Percentiles rank a stretch among this genome's conserved stretches.
Conservation (phyloP, 2,888 invertebrate species). For the Heliothis peltigera region DNA sequence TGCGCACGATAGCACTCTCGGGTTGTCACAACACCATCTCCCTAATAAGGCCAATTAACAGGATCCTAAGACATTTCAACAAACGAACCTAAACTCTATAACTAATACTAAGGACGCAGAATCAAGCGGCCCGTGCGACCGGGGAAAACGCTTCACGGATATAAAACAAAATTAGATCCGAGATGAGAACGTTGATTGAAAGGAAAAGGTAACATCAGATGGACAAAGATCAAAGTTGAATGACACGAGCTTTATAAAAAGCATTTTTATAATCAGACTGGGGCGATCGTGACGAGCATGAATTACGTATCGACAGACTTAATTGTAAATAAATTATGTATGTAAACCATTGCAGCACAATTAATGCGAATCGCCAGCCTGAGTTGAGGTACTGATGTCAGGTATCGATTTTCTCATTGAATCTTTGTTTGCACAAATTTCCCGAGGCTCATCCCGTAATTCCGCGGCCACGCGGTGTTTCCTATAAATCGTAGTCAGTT, state of each 20-base stretch:
- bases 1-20: constrained; percentile 89
- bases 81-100: constrained; percentile 78
- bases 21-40: constrained; percentile 90
- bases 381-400: constrained; percentile 51
- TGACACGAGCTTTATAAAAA: constrained; percentile 78
- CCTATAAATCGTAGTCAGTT: constrained; percentile 78
- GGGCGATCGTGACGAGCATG: constrained; percentile 80
- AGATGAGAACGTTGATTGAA: constrained; percentile 81
- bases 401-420: constrained; percentile 62
- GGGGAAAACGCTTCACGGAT: constrained; percentile 71
- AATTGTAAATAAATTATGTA: constrained; percentile 69
- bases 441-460: constrained; percentile 74
- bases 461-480: constrained; percentile 74
- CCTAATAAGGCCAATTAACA: constrained; percentile 90
- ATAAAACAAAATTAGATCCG: constrained; percentile 71
- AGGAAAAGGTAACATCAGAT: constrained; percentile 80
- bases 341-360: constrained; percentile 52
- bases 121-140: constrained; percentile 61
- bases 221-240: constrained; percentile 88
- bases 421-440: constrained; percentile 75
- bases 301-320: constrained; percentile 73
- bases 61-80: constrained; percentile 73
- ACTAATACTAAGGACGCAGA: constrained; percentile 67
- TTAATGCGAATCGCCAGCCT: constrained; percentile 42
- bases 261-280: constrained; percentile 75